Evolutionary conservation across 2,113 vertebrate genomes (phyloP), one percentile per base, ranked within the genome.

Genomic region (Symphodus melops): DNA sequence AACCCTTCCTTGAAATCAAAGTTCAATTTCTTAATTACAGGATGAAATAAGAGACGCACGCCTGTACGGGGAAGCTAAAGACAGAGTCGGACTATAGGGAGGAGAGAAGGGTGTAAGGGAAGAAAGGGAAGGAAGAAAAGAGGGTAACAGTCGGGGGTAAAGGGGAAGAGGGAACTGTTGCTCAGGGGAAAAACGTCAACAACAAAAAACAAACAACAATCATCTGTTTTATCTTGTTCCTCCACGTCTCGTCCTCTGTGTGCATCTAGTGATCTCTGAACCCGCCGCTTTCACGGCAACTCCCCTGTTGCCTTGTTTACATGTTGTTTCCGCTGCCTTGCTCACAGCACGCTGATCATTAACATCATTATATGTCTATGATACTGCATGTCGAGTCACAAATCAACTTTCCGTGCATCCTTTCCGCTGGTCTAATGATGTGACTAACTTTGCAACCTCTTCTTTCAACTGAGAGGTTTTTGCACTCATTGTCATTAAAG

Each of bases 281-380:
- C 91, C 69, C 57, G 3, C 14, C 20, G 72, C 85, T 84, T 89
- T 78, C 87, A 78, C 51, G 53, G 70, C 90, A 87, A 91, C 86
- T 92, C 91, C 91, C 91, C 85, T 77, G 91, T 87, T 37, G 88
- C 86, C 90, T 92, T 92, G 90, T 92, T 92, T 92, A 88, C 91
- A 91, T 86, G 89, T 77, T 82, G 72, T 72, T 68, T 60, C 74
- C 9, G 12, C 65, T 0, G 80, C 82, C 36, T 74, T 58, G 69
- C 75, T 72, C 53, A 12, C 73, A 67, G 83, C 56, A 23, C 37
- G 69, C 72, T 89, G 85, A 92, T 92, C 89, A 91, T 92, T 91
- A 91, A 79, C 88, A 83, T 92, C 91, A 88, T 92, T 90, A 89
- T 80, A 52, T 67, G 81, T 72, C 82, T 87, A 49, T 84, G 85